These are phyloP conservation scores for Phrynocephalus guinanensis DNA, from an alignment of 2,797 vertebrate genomes.

Conservation along the genomic window DNA sequence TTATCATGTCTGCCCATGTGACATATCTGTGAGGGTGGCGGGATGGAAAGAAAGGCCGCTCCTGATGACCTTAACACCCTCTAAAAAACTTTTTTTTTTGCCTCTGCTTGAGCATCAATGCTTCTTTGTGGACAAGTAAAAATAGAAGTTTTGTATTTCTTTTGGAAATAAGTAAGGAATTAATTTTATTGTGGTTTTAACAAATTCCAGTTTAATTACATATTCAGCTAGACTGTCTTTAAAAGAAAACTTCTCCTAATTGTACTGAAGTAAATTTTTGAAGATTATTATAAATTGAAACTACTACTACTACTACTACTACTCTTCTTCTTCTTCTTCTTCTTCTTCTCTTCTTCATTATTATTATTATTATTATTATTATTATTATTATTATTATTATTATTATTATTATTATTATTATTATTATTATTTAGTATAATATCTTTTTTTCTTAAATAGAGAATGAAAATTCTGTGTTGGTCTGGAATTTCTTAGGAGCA, in stretches of 20 bases:
- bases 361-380: too few relatives aligned
- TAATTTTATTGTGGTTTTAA: conserved; percentile 53
- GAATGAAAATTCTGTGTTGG: background rate
- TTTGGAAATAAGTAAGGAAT: conserved; percentile 36
- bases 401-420: too few relatives aligned
- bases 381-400: too few relatives aligned
- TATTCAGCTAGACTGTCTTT: conserved; percentile 49
- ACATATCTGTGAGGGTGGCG: too few relatives aligned
- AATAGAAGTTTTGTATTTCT: background rate
- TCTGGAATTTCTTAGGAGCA: background rate
- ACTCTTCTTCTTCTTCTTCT: too few relatives aligned
- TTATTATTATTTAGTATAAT: background rate
- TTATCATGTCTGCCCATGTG: too few relatives aligned
- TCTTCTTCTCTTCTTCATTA: too few relatives aligned
- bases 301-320: too few relatives aligned
- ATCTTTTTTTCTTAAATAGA: conserved; percentile 7
- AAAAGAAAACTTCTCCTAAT: conserved; percentile 46
- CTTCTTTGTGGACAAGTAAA: background rate
- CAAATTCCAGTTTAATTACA: conserved; percentile 44
- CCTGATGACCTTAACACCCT: too few relatives aligned
- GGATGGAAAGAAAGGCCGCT: too few relatives aligned
- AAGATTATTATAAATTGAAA: conserved; percentile 40
- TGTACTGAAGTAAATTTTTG: conserved; percentile 49
- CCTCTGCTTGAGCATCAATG: background rate
- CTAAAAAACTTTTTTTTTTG: background rate